phyloP scores from a whole-genome alignment of 2,888 invertebrate species.

The Pherbina coryleti region DNA sequence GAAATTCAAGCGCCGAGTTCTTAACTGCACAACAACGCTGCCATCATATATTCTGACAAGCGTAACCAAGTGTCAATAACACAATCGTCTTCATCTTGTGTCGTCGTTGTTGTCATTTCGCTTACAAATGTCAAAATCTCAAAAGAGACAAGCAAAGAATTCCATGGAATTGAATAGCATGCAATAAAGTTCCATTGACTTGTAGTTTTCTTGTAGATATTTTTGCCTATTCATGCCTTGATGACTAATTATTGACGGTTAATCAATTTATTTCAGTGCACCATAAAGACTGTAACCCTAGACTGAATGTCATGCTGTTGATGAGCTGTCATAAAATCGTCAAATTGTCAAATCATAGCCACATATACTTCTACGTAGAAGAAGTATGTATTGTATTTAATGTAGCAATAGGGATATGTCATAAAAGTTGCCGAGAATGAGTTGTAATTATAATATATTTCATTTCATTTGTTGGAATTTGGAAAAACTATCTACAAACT shows the following conservation, averaged over 20 bases:
- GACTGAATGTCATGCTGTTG: slow-evolving; percentile 58
- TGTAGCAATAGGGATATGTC: background rate
- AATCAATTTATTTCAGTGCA: slow-evolving; percentile 37
- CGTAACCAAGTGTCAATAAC: slow-evolving; percentile 25
- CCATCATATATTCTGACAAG: slow-evolving; percentile 10
- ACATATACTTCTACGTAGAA: background rate
- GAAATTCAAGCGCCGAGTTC: too few species aligned
- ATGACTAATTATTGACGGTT: slow-evolving; percentile 63
- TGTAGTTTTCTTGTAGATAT: background rate
- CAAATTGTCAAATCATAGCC: slow-evolving; percentile 47
- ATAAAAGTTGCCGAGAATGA: slow-evolving; percentile 9
- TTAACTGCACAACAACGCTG: background rate
- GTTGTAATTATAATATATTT: slow-evolving; percentile 17
- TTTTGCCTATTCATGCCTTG: slow-evolving; percentile 61
- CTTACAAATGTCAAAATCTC: slow-evolving; percentile 12
- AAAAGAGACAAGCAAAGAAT: background rate
- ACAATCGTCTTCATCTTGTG: background rate
- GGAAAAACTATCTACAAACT: slow-evolving; percentile 4
- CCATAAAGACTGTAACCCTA: slow-evolving; percentile 38
- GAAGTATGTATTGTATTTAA: background rate
- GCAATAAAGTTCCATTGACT: background rate
- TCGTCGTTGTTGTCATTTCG: background rate
- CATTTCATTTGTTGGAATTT: background rate
- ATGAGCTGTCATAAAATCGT: slow-evolving; percentile 65
- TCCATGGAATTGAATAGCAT: background rate